A percentile compares a stretch with the other conserved stretches of the same genome.
phyloP scores from a whole-genome alignment of 2,113 vertebrate genomes.

The Eonycteris spelaea region DNA sequence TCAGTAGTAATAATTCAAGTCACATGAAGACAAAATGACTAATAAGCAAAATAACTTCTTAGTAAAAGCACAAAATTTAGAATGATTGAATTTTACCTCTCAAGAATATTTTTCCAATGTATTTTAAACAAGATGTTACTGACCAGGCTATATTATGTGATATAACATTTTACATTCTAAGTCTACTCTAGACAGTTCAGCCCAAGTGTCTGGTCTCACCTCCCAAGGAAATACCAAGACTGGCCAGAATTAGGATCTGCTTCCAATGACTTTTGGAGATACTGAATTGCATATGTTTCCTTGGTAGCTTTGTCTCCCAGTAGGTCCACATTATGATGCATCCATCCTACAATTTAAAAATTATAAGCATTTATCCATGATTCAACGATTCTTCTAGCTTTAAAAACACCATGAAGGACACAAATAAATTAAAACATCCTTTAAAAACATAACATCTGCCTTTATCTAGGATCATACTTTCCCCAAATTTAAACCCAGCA shows the following conservation, averaged over 20 bases:
- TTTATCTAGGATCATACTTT: not conserved
- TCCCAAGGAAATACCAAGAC: slow-evolving; percentile 99
- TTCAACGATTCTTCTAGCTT: not conserved
- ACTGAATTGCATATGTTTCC: slow-evolving; percentile 98
- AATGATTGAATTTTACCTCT: not conserved
- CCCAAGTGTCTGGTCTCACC: slow-evolving; percentile 82
- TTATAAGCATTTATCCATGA: not conserved
- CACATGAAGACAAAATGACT: not conserved
- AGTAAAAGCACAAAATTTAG: not conserved
- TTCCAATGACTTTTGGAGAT: slow-evolving; percentile 98
- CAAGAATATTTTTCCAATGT: not conserved
- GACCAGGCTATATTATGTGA: not conserved
- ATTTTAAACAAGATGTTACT: not conserved
- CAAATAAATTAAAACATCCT: not conserved
- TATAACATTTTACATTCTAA: not conserved
- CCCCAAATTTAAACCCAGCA: not conserved
- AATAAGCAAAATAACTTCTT: not conserved
- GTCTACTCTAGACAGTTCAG: not conserved
- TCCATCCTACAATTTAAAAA: slow-evolving; percentile 90
- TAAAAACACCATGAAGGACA: not conserved
- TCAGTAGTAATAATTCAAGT: not conserved
- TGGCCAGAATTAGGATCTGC: slow-evolving; percentile 98
- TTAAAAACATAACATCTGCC: not conserved
- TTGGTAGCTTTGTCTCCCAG: slow-evolving; percentile 95
- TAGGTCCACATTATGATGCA: slow-evolving; percentile 99